Evolutionary conservation across 2,888 invertebrate species (phyloP), one percentile per base, ranked within the genome.

Genomic region (Eupithecia tripunctaria): DNA sequence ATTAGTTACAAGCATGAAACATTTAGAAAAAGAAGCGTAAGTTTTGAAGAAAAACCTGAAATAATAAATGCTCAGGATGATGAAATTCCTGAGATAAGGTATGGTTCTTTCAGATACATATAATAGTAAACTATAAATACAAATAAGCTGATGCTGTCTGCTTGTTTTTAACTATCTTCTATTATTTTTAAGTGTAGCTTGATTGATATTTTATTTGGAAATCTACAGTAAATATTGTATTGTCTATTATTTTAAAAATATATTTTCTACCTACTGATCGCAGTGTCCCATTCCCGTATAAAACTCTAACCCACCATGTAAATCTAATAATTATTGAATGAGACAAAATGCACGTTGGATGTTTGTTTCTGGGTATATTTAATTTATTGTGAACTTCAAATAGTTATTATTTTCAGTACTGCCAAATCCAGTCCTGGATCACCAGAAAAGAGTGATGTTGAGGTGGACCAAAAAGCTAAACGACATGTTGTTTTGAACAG

Each of bases 21-120:
- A 87, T 97, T 97, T 91, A 95, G 97, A 82, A 96, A 96, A 89
- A 95, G 96, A 85, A 96, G 96, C 81, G 96, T 96, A 79, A 96
- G 97, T 84, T 95, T 96, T 81, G 97, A 96, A 87, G 96, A 96
- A 81, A 91, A 91, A 77, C 89, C 91, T 70, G 93, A 88, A 88
- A 91, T 81, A 85, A 85, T 87, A 82, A 86, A 86, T 85, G 86
- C 82, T 80, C 84, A 84, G 85, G 90, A 91, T 82, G 64, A 72
- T 60, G 89, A 89, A 80, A 83, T 87, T 85, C 84, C 84, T 85
- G 85, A 87, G 73, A 86, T 79, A 85, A 91, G 93, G 93, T 92
- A 91, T 85, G 91, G 85, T 86, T 79, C 81, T 79, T 79, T 73
- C n/a, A 29, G 60, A 12, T 59, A 27, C 14, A 27, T 15, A 15